Base-by-base conservation (phyloP, 2,113 vertebrate genomes). In the Cichladusa arquata region DNA sequence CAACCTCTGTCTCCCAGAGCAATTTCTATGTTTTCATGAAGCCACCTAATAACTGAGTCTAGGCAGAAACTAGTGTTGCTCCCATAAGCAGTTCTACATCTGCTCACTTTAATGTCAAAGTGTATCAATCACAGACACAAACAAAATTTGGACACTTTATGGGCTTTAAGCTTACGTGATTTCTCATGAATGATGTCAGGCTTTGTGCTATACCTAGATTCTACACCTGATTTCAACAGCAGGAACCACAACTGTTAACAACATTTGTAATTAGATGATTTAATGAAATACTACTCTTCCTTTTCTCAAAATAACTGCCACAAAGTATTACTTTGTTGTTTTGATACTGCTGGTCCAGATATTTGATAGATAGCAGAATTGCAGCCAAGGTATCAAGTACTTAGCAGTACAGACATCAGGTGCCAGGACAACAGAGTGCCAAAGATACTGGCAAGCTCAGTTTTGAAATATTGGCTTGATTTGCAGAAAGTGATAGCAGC, bases 321-420 rank as follows among this genome's bases (percentile, higher is more conserved):
- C 28, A 77, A 82, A 73, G n/a, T 85, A 92, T 94, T 88, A 91
- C 51, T 92, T 87, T 71, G 17, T 61, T 93, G 61, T 38, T 90
- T 95, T 44, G 72, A 70, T 90, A 58, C 13, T 26, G 53, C 42
- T 1, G 0, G 58, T 80, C 44, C 54, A 91, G 67, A 86, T 77
- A 95, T 20, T 70, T 93, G 78, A 94, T 83, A 83, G 74, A 77
- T 86, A 77, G 12, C 60, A 73, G 61, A 86, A 86, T 38, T 66
- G 47, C 45, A 92, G 95, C 90, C 92, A 96, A 95, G 34, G 58
- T 88, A 86, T 53, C 47, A 94, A 92, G 90, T 80, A 86, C 60
- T 96, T 96, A 90, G 82, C 42, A 77, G 61, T 26, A 67, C 0
- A 88, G 67, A 60, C 51, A 83, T 81, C 50, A 86, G 56, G 12